phyloP scores from a whole-genome alignment of 2,113 vertebrate genomes.

The Nesoenas mayeri region DNA sequence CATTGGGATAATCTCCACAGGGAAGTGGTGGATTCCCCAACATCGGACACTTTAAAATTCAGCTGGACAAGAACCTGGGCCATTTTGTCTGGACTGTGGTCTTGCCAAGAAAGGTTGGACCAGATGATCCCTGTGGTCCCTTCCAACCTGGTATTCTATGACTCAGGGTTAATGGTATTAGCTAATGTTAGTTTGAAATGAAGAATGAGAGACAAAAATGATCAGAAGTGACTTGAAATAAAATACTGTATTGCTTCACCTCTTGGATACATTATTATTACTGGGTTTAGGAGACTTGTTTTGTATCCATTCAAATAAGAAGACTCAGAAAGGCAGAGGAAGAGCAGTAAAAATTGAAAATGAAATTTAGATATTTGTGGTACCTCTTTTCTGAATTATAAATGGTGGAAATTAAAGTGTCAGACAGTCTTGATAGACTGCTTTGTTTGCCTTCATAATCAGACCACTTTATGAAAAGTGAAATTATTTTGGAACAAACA shows the following conservation, averaged over 20 bases:
- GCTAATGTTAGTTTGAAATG: neutral
- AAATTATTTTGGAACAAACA: neutral
- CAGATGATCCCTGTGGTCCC: too few species aligned
- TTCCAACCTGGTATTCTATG: too few species aligned
- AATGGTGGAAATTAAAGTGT: slow-evolving; percentile 1
- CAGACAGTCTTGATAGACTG: neutral
- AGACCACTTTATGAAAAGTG: slow-evolving; percentile 7
- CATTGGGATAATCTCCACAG: too few species aligned
- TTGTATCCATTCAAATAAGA: slow-evolving; percentile 26
- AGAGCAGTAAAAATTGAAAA: slow-evolving; percentile 41
- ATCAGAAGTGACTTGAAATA: neutral
- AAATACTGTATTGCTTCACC: neutral
- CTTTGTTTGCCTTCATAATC: neutral
- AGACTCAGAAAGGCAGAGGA: neutral
- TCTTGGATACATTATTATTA: neutral
- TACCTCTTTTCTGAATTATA: slow-evolving; percentile 8
- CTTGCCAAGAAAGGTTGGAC: too few species aligned
- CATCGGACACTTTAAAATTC: too few species aligned
- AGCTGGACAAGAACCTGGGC: too few species aligned
- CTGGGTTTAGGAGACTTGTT: neutral
- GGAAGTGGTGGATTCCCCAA: too few species aligned
- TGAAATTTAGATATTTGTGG: slow-evolving; percentile 7
- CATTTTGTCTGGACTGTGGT: too few species aligned
- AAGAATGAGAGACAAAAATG: neutral
- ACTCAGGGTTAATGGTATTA: neutral